Percentiles rank a stretch among this genome's conserved stretches.
These are phyloP conservation scores for Scolopax mira DNA, from an alignment of 2,113 vertebrate genomes.

Conservation along the genomic window DNA sequence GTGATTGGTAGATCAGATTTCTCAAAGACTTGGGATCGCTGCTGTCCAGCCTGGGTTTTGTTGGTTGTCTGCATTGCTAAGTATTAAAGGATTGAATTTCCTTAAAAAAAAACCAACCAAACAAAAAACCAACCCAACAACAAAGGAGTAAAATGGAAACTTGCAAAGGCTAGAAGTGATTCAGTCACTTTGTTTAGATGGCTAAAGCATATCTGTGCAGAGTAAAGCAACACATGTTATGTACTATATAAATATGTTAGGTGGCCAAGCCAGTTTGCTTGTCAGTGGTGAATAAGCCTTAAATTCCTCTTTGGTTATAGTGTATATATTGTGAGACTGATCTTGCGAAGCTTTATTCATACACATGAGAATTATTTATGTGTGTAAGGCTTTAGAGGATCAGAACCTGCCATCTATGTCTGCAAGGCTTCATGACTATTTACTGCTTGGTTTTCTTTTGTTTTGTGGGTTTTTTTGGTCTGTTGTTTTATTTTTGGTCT, in stretches of 20 bases:
- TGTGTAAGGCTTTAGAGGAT: not conserved
- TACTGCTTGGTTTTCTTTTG: not conserved
- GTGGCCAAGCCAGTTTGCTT: not conserved
- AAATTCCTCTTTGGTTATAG: not conserved
- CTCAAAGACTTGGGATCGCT: not conserved
- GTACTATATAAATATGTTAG: not conserved
- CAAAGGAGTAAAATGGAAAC: not conserved
- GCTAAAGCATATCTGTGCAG: not conserved
- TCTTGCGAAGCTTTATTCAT: constrained; percentile 11
- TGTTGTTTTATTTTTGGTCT: too few relatives aligned
- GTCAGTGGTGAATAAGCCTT: not conserved
- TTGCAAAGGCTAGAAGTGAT: not conserved
- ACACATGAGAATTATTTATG: not conserved
- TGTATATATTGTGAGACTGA: not conserved
- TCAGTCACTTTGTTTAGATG: not conserved
- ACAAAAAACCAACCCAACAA: not conserved
- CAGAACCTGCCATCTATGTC: not conserved
- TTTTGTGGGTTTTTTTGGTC: not conserved
- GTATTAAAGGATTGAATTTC: not conserved
- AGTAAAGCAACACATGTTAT: not conserved
- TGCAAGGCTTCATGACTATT: not conserved
- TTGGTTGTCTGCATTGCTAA: not conserved
- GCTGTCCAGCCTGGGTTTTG: not conserved
- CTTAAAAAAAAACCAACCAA: not conserved
- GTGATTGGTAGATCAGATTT: not conserved